These are phyloP conservation scores for Meda fulgida DNA, from an alignment of 2,797 vertebrate species.

Conservation along the genomic window DNA sequence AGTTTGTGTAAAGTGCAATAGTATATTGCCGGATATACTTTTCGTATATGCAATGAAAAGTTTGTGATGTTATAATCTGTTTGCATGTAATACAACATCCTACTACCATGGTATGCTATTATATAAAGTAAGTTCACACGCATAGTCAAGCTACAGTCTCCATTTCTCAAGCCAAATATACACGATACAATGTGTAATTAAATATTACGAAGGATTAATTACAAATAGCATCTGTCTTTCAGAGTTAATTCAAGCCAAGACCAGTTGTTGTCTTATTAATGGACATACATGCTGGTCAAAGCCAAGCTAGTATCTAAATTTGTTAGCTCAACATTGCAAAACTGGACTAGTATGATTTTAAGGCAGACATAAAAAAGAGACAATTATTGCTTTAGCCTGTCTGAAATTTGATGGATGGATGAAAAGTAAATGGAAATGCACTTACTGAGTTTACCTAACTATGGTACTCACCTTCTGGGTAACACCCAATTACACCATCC, in stretches of 20 bases:
- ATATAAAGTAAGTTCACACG: no score
- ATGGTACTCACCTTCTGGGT: conserved; percentile 72
- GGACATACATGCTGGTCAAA: background rate
- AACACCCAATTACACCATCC: conserved; percentile 76
- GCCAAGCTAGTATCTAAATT: background rate
- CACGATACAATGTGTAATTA: background rate
- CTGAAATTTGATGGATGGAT: background rate
- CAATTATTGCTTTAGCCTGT: background rate
- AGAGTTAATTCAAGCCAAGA: background rate
- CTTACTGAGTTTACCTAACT: background rate
- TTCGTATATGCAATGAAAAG: no score
- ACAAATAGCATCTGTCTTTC: background rate
- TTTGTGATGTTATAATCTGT: background rate
- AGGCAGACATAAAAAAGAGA: background rate
- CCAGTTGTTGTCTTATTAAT: background rate
- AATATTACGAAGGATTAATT: background rate
- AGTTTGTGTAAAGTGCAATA: no score
- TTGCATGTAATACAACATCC: no score
- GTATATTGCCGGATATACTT: no score
- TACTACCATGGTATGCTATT: no score
- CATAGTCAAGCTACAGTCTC: background rate
- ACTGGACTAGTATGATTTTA: background rate
- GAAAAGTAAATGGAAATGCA: background rate
- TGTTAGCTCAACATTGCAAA: background rate
- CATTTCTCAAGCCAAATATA: background rate